These are phyloP conservation scores for Ericerus pela DNA, from an alignment of 1,140 invertebrate species.

Conservation along the genomic window DNA sequence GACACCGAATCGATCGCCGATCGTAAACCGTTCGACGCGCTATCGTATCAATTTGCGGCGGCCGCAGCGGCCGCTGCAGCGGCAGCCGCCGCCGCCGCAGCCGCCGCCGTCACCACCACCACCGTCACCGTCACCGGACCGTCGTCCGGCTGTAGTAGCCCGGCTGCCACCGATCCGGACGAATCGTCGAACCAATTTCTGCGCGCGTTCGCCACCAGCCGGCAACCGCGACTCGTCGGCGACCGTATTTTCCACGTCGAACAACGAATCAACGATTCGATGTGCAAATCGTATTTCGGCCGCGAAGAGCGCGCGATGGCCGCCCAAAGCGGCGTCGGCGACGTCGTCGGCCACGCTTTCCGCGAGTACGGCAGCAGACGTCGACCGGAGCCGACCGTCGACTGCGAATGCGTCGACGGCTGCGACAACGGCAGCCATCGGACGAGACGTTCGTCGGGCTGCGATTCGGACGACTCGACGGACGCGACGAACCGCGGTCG, in stretches of 20 bases:
- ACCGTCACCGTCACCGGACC: no score
- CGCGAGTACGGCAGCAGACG: background rate
- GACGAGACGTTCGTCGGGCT: background rate
- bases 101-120: no score
- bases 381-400: background rate
- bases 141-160: no score
- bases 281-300: background rate
- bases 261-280: background rate
- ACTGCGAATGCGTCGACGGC: background rate
- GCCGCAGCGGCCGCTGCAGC: no score
- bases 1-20: background rate
- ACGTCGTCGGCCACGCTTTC: no score
- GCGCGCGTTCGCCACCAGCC: no score
- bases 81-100: no score
- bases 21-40: background rate
- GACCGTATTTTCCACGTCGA: constrained; percentile 7
- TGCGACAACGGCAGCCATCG: background rate
- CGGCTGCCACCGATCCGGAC: no score
- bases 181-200: no score
- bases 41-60: background rate
- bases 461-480: constrained; percentile 15
- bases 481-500: constrained; percentile 8
- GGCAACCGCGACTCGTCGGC: constrained; percentile 14
- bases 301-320: background rate
- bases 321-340: background rate